phyloP scores from a whole-genome alignment of 2,888 invertebrate genomes.

The Pseudeuparius sepicola region DNA sequence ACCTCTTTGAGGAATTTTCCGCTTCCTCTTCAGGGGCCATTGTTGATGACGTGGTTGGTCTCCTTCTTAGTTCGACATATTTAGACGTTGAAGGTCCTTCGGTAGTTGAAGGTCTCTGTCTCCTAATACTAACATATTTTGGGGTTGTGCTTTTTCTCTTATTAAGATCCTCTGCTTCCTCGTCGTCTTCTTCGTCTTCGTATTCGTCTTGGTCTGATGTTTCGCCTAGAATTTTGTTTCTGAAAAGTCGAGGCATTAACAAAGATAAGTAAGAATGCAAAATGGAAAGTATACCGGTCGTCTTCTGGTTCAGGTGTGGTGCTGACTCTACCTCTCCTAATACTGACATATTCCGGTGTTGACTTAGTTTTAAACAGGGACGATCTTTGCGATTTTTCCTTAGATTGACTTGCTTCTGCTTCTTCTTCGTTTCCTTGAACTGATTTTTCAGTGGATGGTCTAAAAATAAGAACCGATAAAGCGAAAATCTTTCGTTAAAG shows the following conservation, averaged over 20 bases:
- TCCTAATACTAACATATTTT: constrained; percentile 63
- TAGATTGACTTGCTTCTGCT: constrained; percentile 22
- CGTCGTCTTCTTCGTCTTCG: constrained; percentile 23
- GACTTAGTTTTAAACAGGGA: constrained; percentile 27
- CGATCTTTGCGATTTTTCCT: constrained; percentile 9
- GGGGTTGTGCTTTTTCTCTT: constrained; percentile 27
- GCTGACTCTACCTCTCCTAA: constrained; percentile 49
- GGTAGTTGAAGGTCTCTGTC: constrained; percentile 47
- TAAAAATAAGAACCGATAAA: too few species aligned
- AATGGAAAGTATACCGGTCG: constrained; percentile 23
- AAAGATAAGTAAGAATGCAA: too few species aligned
- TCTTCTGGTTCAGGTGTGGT: constrained; percentile 31
- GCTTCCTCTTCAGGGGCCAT: constrained; percentile 17
- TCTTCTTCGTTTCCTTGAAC: constrained; percentile 24
- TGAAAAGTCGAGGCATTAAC: too few species aligned
- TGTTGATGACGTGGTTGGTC: constrained; percentile 20
- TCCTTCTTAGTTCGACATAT: constrained; percentile 25
- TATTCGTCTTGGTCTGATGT: constrained; percentile 22
- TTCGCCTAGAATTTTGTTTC: constrained; percentile 31
- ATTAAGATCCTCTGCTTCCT: constrained; percentile 16
- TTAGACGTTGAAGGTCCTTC: constrained; percentile 28
- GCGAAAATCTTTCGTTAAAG: too few species aligned
- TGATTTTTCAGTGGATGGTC: constrained; percentile 28
- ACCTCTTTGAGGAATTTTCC: too few species aligned
- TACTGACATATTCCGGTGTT: constrained; percentile 59